phyloP scores from a whole-genome alignment of 2,888 invertebrate genomes.

The Amblyjoppa proteus region DNA sequence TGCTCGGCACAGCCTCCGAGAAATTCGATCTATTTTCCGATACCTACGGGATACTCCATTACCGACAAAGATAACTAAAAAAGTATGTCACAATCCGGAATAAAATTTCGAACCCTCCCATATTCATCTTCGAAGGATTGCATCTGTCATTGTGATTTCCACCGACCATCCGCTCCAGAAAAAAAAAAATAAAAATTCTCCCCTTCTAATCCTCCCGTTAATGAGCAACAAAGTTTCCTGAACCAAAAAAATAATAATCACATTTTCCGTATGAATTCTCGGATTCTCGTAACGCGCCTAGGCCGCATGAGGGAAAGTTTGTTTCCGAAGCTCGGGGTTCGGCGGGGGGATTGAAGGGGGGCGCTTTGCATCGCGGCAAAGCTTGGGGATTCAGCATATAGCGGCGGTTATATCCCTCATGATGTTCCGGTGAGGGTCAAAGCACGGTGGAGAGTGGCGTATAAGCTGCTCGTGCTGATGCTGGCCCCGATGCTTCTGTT shows the following conservation, averaged over 20 bases:
- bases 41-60: no score
- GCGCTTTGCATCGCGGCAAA: constrained; percentile 17
- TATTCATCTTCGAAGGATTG: not conserved
- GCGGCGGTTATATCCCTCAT: constrained; percentile 4
- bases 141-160: not conserved
- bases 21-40: no score
- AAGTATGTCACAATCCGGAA: no score
- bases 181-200: not conserved
- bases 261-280: not conserved
- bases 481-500: constrained; percentile 47
- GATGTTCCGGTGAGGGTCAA: constrained; percentile 36
- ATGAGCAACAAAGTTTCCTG: not conserved
- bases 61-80: no score
- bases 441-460: constrained; percentile 36
- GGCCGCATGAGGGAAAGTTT: not conserved
- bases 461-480: constrained; percentile 33
- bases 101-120: no score
- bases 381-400: constrained; percentile 11
- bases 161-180: not conserved
- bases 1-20: no score
- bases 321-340: not conserved
- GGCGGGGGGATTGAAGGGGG: no score
- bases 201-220: not conserved
- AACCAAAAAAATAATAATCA: not conserved
- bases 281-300: not conserved